These are phyloP conservation scores for Ardeotis arabs DNA, from an alignment of 2,113 vertebrate genomes.

Conservation along the genomic window DNA sequence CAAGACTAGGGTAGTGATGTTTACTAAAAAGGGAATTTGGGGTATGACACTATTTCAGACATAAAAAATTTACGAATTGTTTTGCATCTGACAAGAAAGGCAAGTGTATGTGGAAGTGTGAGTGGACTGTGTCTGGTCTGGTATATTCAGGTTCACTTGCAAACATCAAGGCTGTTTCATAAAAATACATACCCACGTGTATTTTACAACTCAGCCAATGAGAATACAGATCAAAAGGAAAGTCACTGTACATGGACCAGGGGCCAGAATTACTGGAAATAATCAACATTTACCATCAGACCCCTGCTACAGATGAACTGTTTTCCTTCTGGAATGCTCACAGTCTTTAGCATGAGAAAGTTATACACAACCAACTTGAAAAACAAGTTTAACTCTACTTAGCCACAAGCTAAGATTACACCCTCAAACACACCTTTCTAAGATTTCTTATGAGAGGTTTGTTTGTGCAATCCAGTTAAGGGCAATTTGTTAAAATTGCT, in stretches of 20 bases:
- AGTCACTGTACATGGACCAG: background rate
- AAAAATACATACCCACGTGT: background rate
- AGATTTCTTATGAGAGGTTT: constrained; percentile 64
- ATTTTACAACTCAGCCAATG: background rate
- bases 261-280: constrained; percentile 36
- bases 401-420: constrained; percentile 76
- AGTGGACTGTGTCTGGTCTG: background rate
- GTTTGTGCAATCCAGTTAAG: constrained; percentile 69
- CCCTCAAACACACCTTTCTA: constrained; percentile 78
- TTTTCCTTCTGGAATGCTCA: constrained; percentile 72
- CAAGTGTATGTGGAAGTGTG: background rate
- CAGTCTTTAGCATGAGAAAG: constrained; percentile 77
- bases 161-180: background rate
- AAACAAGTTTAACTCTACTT: constrained; percentile 78
- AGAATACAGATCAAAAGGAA: background rate
- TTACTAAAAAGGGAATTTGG: background rate
- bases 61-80: background rate
- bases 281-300: constrained; percentile 66
- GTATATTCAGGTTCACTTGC: background rate
- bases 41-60: background rate
- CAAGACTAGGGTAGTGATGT: background rate
- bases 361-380: constrained; percentile 81
- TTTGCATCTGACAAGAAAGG: background rate
- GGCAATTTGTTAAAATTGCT: constrained; percentile 74
- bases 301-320: constrained; percentile 24